These are phyloP conservation scores for Silurus meridionalis DNA, from an alignment of 2,113 vertebrate genomes.

Conservation along the genomic window DNA sequence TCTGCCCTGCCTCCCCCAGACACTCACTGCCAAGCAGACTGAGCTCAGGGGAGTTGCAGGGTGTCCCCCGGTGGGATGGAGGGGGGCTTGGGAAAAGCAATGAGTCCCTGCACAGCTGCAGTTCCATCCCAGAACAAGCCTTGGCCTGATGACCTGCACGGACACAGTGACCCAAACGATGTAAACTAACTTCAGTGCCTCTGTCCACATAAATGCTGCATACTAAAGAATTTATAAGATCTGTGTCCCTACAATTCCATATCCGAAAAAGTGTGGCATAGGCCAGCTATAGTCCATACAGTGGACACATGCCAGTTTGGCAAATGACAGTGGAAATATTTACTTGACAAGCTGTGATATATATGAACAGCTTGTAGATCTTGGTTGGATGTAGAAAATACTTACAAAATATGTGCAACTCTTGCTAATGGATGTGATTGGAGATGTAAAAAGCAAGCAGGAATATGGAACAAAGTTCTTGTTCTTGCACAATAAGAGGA, in stretches of 20 bases:
- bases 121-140: slow-evolving; percentile 47
- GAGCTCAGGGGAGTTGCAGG: slow-evolving; percentile 50
- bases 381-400: neutral
- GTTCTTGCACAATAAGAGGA: slow-evolving; percentile 37
- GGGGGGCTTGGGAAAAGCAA: slow-evolving; percentile 52
- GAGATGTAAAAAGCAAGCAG: slow-evolving; percentile 29
- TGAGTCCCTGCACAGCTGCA: slow-evolving; percentile 48
- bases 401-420: slow-evolving; percentile 10
- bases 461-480: slow-evolving; percentile 49
- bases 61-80: slow-evolving; percentile 47
- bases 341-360: neutral
- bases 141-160: slow-evolving; percentile 42
- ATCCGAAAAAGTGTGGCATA: neutral
- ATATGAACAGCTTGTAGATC: neutral
- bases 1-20: slow-evolving; percentile 53
- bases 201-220: neutral
- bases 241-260: neutral
- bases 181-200: slow-evolving; percentile 20
- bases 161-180: slow-evolving; percentile 44
- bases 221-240: neutral
- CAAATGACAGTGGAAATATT: slow-evolving; percentile 5
- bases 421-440: neutral
- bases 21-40: slow-evolving; percentile 51
- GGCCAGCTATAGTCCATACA: neutral
- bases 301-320: slow-evolving; percentile 10